These are phyloP conservation scores for Drosophila ustulata DNA, from an alignment of 2,888 invertebrate species.

Conservation along the genomic window DNA sequence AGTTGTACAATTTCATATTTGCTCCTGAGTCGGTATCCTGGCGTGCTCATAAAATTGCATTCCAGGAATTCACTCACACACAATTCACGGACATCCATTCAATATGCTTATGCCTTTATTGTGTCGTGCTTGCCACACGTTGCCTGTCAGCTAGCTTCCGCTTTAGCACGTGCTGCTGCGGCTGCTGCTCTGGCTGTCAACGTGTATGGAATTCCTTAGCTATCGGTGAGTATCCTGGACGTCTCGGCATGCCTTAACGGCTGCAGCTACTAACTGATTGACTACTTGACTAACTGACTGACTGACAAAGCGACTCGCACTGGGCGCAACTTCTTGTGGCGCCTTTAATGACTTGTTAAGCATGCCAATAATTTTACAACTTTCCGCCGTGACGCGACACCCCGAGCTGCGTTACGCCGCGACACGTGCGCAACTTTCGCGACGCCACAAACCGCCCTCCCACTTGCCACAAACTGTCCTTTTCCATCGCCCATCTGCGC, in stretches of 20 bases:
- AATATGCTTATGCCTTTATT: constrained; percentile 61
- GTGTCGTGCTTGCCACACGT: constrained; percentile 17
- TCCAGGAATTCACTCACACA: constrained; percentile 45
- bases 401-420: constrained; percentile 24
- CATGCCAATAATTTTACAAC: constrained; percentile 79
- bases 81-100: constrained; percentile 6
- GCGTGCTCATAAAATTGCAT: constrained; percentile 73
- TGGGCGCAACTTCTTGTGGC: constrained; percentile 38
- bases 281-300: constrained; percentile 17
- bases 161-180: constrained; percentile 78
- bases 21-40: neutral
- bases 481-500: neutral
- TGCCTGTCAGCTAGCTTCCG: constrained; percentile 59
- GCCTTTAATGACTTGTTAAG: constrained; percentile 75
- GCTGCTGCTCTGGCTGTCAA: constrained; percentile 55
- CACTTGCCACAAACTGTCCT: neutral
- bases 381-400: constrained; percentile 48
- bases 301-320: constrained; percentile 10
- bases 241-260: constrained; percentile 56
- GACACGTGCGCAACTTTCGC: constrained; percentile 73
- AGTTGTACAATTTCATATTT: constrained; percentile 39
- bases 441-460: constrained; percentile 45
- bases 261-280: constrained; percentile 12
- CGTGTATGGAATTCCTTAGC: constrained; percentile 82
- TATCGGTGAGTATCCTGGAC: constrained; percentile 51